Evolutionary conservation across 2,888 invertebrate genomes (phyloP).

Genomic region (Hirtodrosophila cameraria): DNA sequence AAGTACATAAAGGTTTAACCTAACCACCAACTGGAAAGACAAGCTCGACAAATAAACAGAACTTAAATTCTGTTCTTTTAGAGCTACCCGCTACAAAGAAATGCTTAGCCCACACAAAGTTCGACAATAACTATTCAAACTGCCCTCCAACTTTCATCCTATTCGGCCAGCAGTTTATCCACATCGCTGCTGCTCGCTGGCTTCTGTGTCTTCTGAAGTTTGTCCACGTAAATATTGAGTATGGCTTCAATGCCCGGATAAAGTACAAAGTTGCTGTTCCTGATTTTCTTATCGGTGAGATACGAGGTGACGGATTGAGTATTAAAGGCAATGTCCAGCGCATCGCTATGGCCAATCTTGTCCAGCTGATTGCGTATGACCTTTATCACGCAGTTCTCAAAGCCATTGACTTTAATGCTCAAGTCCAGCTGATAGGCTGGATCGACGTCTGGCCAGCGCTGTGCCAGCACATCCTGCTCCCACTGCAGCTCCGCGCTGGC

Average conservation of each 20-base stretch:
- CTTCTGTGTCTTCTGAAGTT: slow-evolving; percentile 67
- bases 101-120: too few species aligned
- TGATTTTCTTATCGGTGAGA: slow-evolving; percentile 82
- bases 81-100: too few species aligned
- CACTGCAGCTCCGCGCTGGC: slow-evolving; percentile 86
- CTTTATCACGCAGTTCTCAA: slow-evolving; percentile 85
- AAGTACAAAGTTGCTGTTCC: slow-evolving; percentile 81
- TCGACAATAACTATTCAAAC: background rate
- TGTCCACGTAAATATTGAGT: slow-evolving; percentile 82
- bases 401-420: slow-evolving; percentile 87
- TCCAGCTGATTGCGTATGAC: slow-evolving; percentile 85
- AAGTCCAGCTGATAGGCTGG: slow-evolving; percentile 88
- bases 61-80: too few species aligned
- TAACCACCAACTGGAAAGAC: background rate
- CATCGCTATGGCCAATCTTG: slow-evolving; percentile 85
- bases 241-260: slow-evolving; percentile 84
- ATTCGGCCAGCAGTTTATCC: slow-evolving; percentile 33
- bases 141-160: background rate
- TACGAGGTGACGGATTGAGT: slow-evolving; percentile 82
- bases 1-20: background rate
- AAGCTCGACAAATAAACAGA: too few species aligned
- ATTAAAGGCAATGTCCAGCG: slow-evolving; percentile 85
- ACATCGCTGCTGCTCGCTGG: slow-evolving; percentile 28
- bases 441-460: slow-evolving; percentile 92
- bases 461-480: slow-evolving; percentile 89